Conservation (phyloP, 2,113 vertebrate genomes). For the Struthio camelus region DNA sequence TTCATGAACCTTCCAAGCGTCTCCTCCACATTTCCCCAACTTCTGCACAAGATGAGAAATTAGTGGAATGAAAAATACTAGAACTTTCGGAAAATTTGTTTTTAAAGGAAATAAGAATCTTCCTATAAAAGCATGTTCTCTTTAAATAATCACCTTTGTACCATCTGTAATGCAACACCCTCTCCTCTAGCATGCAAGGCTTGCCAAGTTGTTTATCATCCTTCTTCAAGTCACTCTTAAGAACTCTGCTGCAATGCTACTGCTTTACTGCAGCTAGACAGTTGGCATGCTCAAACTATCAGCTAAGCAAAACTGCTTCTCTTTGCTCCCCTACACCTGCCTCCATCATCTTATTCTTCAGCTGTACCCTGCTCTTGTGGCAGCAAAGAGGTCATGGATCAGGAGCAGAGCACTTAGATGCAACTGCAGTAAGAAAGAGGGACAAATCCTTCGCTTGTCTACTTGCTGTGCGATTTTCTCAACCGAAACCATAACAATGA, state of each 20-base stretch:
- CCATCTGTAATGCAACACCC: not conserved
- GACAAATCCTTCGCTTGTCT: not conserved
- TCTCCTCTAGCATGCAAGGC: not conserved
- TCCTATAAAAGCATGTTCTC: not conserved
- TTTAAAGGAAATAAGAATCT: not conserved
- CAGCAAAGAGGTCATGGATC: not conserved
- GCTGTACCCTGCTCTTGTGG: not conserved
- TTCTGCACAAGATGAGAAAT: not conserved
- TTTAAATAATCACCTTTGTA: not conserved
- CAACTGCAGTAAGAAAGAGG: not conserved
- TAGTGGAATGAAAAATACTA: not conserved
- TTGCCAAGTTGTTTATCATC: not conserved
- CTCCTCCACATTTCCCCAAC: not conserved
- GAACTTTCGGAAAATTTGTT: not conserved
- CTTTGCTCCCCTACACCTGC: not conserved
- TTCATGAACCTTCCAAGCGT: not conserved
- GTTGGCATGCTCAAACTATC: not conserved
- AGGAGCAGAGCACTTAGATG: not conserved
- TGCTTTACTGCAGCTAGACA: not conserved
- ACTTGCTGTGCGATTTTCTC: not conserved
- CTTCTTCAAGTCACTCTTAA: not conserved
- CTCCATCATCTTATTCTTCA: not conserved
- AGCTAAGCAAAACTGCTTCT: not conserved
- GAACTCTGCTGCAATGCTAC: not conserved
- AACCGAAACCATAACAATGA: not conserved